Evolutionary conservation across 2,888 invertebrate genomes (phyloP), one percentile per base, ranked within the genome.

Genomic region (Allygus modestus): DNA sequence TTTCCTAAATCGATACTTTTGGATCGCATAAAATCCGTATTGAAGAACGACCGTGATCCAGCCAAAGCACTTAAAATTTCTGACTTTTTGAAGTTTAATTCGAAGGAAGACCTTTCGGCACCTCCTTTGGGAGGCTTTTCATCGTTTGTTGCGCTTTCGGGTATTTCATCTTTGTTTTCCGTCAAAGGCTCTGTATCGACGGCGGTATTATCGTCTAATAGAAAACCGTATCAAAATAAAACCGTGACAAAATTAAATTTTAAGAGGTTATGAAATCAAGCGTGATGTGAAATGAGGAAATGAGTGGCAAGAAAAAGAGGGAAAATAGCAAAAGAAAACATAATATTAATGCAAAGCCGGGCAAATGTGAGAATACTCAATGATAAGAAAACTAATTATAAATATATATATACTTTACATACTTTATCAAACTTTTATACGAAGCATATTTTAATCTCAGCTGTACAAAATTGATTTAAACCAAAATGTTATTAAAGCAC

Each of bases 1-100:
- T 51, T 83, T 1, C 83, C 73, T 33, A 83, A 54, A 54, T 83
- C 83, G 9, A 83, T 73, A 51, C 83, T 83, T 31, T 73, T 83
- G 1, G 83, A 83, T n/a, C 83, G 71, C 51, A 73, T 83, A 51
- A 77, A 77, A 31, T 77, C 77, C 26, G 77, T 31, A 26, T 82
- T 82, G 26, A 82, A 65, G 65, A 69, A 43, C 0, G 65, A 26
- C 17, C 26, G 26, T 43, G 61, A 65, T 15, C 82, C 69, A 11
- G 69, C 43, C 9, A 77, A 12, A 7, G 58, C 51, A 83, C 75
- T 33, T 46, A 43, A 77, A 61, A 75, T 75, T 26, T 82, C 46
- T 43, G 51, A 51, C 51, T 83, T 83, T 54, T 83, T 51, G 0
- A 83, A 17, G 51, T 83, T 82, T 17, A 82, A 71, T 26, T 54